Base-by-base conservation (phyloP, 2,888 invertebrate species). In the Callyntrura sp. region DNA sequence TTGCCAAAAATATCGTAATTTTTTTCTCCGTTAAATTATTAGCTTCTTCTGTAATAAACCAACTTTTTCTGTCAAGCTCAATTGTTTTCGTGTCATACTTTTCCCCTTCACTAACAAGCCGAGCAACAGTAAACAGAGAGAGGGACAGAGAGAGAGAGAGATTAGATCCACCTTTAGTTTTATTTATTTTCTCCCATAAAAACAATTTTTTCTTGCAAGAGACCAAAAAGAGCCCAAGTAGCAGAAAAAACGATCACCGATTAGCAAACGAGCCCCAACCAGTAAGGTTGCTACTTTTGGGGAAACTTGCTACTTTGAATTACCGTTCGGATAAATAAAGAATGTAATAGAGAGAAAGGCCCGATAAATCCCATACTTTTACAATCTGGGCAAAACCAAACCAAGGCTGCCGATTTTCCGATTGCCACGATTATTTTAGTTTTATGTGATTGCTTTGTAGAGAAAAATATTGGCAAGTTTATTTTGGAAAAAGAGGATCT, bases 401-500 rank as follows among this genome's bases (percentile, higher is more conserved):
- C 43, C 81, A 87, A 87, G 81, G 87, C 57, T 78, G 51, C 55
- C 79, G n/a, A n/a, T n/a, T n/a, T n/a, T n/a, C n/a, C n/a, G n/a
- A n/a, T n/a, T n/a, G n/a, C n/a, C n/a, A n/a, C n/a, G n/a, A n/a
- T n/a, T n/a, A n/a, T 23, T 78, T 76, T 85, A 65, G 85, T 73
- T 85, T 85, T n/a, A n/a, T n/a, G n/a, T 65, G 78, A 57, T 51
- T 70, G 78, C 12, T 78, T 76, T 85, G n/a, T 20, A n/a, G 60
- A 51, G 25, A 20, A 73, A 28, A n/a, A n/a, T 57, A 85, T 76
- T 68, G 45, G 76, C n/a, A 62, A 45, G 48, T 73, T 85, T 70
- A n/a, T n/a, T 70, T 60, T 20, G 65, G 35, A 65, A 35, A 43
- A 8, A 43, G 17, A 70, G 20, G 28, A 20, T 23, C 9, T n/a